Evolutionary conservation across 2,113 vertebrate species (phyloP).

Genomic region (Ornithorhynchus anatinus): DNA sequence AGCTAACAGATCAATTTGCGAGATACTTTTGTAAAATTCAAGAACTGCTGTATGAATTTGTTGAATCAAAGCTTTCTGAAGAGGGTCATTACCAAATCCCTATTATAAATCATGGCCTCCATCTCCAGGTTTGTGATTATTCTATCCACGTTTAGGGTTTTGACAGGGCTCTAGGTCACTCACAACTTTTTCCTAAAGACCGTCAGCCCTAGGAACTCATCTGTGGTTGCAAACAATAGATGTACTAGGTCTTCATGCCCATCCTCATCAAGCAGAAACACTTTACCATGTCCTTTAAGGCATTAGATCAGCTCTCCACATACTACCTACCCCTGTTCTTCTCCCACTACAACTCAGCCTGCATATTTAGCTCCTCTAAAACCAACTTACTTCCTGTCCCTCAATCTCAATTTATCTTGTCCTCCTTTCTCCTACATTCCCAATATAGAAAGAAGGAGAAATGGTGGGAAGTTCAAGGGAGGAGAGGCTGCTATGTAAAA

Average conservation of each 20-base stretch:
- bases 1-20: conserved; percentile 54
- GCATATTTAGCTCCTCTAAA: no score
- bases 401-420: no score
- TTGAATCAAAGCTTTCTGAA: conserved; percentile 37
- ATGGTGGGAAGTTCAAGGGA: no score
- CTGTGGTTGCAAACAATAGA: not conserved
- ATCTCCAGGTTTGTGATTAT: conserved; percentile 57
- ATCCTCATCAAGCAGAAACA: no score
- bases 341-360: no score
- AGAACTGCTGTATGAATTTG: conserved; percentile 21
- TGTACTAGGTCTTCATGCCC: not conserved
- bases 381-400: no score
- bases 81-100: conserved; percentile 58
- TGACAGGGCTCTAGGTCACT: conserved; percentile 25
- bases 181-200: not conserved
- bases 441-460: no score
- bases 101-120: conserved; percentile 40
- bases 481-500: no score
- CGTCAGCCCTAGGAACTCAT: not conserved
- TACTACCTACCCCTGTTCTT: no score
- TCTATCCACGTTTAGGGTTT: conserved; percentile 19
- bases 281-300: no score
- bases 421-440: no score
- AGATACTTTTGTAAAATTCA: conserved; percentile 56
- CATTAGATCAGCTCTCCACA: no score